Conservation (phyloP, 2,797 vertebrate species). For the Hemitrygon akajei region DNA sequence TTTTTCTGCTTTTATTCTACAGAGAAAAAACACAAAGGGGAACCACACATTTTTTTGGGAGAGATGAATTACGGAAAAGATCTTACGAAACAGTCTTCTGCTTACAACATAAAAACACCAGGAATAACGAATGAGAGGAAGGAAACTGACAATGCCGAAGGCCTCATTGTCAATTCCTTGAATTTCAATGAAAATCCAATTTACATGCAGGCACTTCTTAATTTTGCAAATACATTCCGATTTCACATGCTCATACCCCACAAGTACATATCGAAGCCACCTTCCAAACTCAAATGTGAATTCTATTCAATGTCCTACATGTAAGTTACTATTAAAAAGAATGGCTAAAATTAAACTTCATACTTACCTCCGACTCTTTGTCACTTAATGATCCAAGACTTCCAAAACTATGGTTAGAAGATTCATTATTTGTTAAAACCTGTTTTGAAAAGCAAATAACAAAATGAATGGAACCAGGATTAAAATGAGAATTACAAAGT, state of each 20-base stretch:
- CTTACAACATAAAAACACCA: not conserved
- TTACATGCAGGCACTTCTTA: not conserved
- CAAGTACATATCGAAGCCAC: not conserved
- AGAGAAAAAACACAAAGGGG: too few relatives aligned
- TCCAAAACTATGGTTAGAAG: conserved; percentile 97
- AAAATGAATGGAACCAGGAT: not conserved
- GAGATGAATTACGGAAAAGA: not conserved
- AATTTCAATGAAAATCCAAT: not conserved
- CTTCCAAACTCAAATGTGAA: not conserved
- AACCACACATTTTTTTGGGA: not conserved
- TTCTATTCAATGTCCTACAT: not conserved
- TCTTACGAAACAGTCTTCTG: not conserved
- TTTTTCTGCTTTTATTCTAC: not conserved
- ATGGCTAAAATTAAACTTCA: conserved; percentile 25
- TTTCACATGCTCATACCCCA: not conserved
- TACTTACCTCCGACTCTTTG: conserved; percentile 93
- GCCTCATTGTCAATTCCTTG: not conserved
- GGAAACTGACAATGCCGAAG: not conserved
- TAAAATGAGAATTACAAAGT: not conserved
- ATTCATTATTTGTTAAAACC: conserved; percentile 96
- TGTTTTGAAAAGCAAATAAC: conserved; percentile 46
- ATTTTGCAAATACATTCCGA: not conserved
- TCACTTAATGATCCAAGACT: conserved; percentile 96
- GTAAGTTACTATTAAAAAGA: not conserved
- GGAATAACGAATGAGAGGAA: not conserved